Evolutionary conservation across 2,888 invertebrate genomes (phyloP), one percentile per base, ranked within the genome.

Genomic region (Apoda limacodes): DNA sequence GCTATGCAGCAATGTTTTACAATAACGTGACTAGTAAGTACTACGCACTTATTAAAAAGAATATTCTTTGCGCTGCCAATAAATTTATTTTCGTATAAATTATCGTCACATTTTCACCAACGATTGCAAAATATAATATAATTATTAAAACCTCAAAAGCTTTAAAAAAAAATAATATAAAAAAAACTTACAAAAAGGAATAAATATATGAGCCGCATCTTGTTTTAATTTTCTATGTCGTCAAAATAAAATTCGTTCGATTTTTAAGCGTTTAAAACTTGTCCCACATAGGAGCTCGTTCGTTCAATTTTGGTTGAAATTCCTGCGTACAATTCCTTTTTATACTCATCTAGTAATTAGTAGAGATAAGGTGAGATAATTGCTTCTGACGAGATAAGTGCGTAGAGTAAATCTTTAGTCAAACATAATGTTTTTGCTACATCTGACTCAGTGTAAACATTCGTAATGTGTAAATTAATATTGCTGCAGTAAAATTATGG

Each of bases 381-480:
- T 51, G 51, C 59, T 63, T 46, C 60, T 62, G 54, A 48, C 49
- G 51, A 63, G 69, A 75, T 75, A 78, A 65, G 50, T 49, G 37
- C 41, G 38, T 48, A 43, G 42, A 49, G 49, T 53, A 55, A 54
- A 66, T 56, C 53, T 69, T 60, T 60, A 38, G 41, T 46, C 62
- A 76, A 76, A 78, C 71, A 72, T 45, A 50, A 56, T 74, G 71
- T 76, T 76, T 75, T 75, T 58, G 72, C 75, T 60, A 52, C 46
- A 55, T 52, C 60, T 78, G 80, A 78, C 57, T 80, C 76, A 76
- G 52, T 54, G 45, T 43, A 61, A 64, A 72, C 62, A 64, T 14
- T 6, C 5, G 7, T 7, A 17, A n/a, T n/a, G 17, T 17, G 7
- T 46, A 46, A 39, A 39, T 43, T 43, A 30, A 46, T 49, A 45